Evolutionary conservation across 2,113 vertebrate genomes (phyloP).

Genomic region (Ariopsis seemanni): DNA sequence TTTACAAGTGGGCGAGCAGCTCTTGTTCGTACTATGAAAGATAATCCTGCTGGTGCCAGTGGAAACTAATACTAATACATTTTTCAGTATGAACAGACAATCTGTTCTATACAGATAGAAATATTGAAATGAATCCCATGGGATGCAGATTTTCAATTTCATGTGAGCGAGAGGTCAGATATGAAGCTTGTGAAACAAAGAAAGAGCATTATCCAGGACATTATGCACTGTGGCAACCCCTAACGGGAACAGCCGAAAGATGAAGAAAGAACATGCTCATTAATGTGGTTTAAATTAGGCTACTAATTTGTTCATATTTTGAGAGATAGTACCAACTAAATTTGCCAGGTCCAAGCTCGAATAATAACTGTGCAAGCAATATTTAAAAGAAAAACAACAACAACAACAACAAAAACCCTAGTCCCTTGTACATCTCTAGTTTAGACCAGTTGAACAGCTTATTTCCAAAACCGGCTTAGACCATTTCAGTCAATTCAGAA

Average conservation of each 20-base stretch:
- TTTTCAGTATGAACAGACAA: neutral
- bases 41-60: too few species aligned
- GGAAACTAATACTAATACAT: neutral
- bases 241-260: too few species aligned
- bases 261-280: neutral
- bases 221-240: too few species aligned
- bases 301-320: neutral
- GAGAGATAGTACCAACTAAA: neutral
- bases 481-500: too few species aligned
- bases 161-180: neutral
- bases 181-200: neutral
- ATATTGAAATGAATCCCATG: neutral
- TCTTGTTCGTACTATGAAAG: too few species aligned
- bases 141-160: neutral
- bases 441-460: neutral
- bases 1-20: too few species aligned
- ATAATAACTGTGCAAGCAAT: neutral
- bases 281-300: neutral
- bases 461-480: too few species aligned
- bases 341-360: neutral
- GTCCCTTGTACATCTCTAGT: neutral
- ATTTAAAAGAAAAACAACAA: neutral
- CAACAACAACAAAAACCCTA: too few species aligned
- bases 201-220: neutral
- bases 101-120: neutral